Percentiles rank a stretch among this genome's conserved stretches.
Conservation (phyloP, 1,140 invertebrate genomes). For the Temnothorax nylanderi region DNA sequence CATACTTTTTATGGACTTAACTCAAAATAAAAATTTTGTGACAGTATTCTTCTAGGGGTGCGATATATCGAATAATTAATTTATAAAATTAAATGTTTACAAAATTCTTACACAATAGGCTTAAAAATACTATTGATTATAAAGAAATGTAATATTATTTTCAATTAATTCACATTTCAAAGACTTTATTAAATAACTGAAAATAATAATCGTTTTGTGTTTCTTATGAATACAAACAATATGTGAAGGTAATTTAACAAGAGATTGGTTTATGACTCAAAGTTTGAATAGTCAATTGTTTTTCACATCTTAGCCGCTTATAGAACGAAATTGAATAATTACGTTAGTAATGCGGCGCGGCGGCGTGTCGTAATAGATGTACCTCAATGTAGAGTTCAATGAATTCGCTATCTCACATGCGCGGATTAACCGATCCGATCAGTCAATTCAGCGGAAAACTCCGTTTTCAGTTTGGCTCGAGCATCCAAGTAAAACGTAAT, state of each 20-base stretch:
- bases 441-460: slow-evolving; percentile 13
- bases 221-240: background rate
- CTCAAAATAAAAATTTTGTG: too few relatives aligned
- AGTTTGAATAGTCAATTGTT: background rate
- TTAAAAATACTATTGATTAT: background rate
- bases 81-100: background rate
- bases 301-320: background rate
- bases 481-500: slow-evolving; percentile 41
- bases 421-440: background rate
- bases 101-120: background rate
- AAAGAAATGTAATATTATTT: background rate
- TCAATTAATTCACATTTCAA: background rate
- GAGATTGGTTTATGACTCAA: background rate
- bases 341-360: background rate
- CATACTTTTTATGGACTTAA: too few relatives aligned
- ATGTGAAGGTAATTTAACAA: background rate
- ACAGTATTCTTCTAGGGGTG: too few relatives aligned
- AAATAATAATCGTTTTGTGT: background rate
- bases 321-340: background rate
- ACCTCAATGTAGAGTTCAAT: background rate
- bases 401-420: background rate
- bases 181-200: background rate
- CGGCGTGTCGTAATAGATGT: background rate
- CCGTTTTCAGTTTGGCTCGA: background rate
- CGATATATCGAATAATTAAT: background rate